phyloP scores from a whole-genome alignment of 2,888 invertebrate genomes.

The Antheraea assamensis region DNA sequence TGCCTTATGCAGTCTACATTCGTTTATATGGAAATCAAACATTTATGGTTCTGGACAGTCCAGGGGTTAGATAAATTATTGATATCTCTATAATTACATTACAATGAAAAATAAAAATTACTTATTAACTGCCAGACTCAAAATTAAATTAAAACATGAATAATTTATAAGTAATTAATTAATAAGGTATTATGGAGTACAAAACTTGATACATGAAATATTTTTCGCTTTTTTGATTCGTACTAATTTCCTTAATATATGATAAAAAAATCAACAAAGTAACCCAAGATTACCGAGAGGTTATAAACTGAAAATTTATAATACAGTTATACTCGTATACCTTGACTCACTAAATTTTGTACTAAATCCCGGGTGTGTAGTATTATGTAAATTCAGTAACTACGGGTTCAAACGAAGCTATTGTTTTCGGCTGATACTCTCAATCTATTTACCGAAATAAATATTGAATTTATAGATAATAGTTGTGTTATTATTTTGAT shows the following conservation, averaged over 20 bases:
- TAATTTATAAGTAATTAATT: not conserved
- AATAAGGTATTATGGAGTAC: too few relatives aligned
- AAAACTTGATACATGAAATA: not conserved
- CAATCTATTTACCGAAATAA: constrained; percentile 22
- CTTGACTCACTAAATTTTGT: constrained; percentile 47
- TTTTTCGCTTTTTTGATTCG: not conserved
- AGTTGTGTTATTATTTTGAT: not conserved
- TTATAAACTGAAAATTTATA: constrained; percentile 54
- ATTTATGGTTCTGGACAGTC: too few relatives aligned
- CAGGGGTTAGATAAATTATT: not conserved
- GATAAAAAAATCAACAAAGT: not conserved
- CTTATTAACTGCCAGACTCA: not conserved
- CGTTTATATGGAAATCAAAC: too few relatives aligned
- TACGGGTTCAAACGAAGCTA: constrained; percentile 34
- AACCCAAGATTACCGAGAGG: not conserved
- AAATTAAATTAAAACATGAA: not conserved
- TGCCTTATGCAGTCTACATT: too few relatives aligned
- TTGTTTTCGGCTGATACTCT: constrained; percentile 46
- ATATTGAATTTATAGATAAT: constrained; percentile 11
- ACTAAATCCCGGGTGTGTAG: constrained; percentile 49
- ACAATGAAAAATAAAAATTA: not conserved
- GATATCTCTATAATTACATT: not conserved
- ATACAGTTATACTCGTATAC: constrained; percentile 56
- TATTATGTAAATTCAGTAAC: constrained; percentile 71
- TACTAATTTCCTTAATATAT: not conserved